phyloP scores from a whole-genome alignment of 1,140 invertebrate genomes.

The Aphelinus atriplicis region DNA sequence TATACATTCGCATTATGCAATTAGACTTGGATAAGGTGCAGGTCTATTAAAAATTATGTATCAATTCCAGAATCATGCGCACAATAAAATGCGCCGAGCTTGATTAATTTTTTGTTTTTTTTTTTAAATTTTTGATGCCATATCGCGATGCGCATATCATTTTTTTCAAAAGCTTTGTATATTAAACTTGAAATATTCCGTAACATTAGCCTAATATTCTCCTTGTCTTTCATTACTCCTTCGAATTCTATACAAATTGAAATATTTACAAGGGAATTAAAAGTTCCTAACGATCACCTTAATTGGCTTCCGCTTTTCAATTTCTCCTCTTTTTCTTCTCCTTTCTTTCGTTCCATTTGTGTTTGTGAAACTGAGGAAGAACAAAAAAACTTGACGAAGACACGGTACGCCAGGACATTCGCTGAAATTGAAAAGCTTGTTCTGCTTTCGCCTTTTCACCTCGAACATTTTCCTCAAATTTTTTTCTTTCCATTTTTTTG shows the following conservation, averaged over 20 bases:
- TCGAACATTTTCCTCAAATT: neutral
- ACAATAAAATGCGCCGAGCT: neutral
- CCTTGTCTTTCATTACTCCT: neutral
- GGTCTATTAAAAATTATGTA: slow-evolving; percentile 4
- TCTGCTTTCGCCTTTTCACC: slow-evolving; percentile 1
- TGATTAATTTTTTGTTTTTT: neutral
- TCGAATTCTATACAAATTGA: slow-evolving; percentile 32
- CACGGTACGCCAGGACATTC: slow-evolving; percentile 2
- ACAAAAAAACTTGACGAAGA: slow-evolving; percentile 28
- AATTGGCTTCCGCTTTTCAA: neutral
- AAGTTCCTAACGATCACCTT: slow-evolving; percentile 9
- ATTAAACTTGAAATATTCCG: neutral
- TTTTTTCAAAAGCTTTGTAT: neutral
- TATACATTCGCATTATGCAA: no score
- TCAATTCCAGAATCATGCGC: slow-evolving; percentile 13
- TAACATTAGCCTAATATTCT: neutral
- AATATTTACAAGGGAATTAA: slow-evolving; percentile 34
- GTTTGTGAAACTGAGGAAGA: slow-evolving; percentile 7
- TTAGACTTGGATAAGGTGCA: neutral
- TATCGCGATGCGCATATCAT: neutral
- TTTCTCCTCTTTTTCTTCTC: slow-evolving; percentile 16
- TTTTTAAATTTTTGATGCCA: neutral
- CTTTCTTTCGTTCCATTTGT: slow-evolving; percentile 16
- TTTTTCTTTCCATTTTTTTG: slow-evolving; percentile 31
- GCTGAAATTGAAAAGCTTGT: slow-evolving; percentile 20